These are phyloP conservation scores for Drosophila recens DNA, from an alignment of 2,888 invertebrate species.

Conservation along the genomic window DNA sequence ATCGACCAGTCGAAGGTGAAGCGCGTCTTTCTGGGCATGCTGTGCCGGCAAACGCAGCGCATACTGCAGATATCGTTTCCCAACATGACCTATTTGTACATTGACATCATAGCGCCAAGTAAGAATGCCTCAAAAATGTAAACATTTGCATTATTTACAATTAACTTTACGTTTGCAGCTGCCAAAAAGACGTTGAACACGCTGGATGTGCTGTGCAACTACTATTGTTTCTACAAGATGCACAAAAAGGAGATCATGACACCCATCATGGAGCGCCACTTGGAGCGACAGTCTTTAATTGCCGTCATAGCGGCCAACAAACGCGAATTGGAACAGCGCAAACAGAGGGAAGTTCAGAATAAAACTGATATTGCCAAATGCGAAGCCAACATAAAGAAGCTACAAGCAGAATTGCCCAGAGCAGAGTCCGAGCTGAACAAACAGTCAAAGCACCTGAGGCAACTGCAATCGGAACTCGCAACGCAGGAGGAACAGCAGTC, in stretches of 20 bases:
- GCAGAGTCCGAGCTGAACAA: slow-evolving; percentile 42
- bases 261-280: slow-evolving; percentile 58
- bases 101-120: slow-evolving; percentile 81
- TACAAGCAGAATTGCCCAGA: slow-evolving; percentile 35
- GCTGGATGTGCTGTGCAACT: slow-evolving; percentile 79
- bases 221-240: slow-evolving; percentile 80
- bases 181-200: slow-evolving; percentile 79
- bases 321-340: slow-evolving; percentile 56
- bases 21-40: slow-evolving; percentile 73
- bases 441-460: slow-evolving; percentile 42
- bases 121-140: neutral
- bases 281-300: slow-evolving; percentile 53
- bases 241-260: slow-evolving; percentile 76
- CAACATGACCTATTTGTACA: slow-evolving; percentile 73
- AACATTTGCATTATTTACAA: neutral
- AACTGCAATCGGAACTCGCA: slow-evolving; percentile 47
- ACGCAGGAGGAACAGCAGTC: slow-evolving; percentile 31
- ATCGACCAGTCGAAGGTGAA: slow-evolving; percentile 68
- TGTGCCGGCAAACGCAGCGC: slow-evolving; percentile 78
- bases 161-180: slow-evolving; percentile 54
- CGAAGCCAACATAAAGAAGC: slow-evolving; percentile 45
- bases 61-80: slow-evolving; percentile 82
- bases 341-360: slow-evolving; percentile 44
- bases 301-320: slow-evolving; percentile 51
- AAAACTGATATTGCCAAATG: slow-evolving; percentile 43